Base-by-base conservation (phyloP, 2,797 vertebrate genomes). In the Hypotaenidia okinawae region DNA sequence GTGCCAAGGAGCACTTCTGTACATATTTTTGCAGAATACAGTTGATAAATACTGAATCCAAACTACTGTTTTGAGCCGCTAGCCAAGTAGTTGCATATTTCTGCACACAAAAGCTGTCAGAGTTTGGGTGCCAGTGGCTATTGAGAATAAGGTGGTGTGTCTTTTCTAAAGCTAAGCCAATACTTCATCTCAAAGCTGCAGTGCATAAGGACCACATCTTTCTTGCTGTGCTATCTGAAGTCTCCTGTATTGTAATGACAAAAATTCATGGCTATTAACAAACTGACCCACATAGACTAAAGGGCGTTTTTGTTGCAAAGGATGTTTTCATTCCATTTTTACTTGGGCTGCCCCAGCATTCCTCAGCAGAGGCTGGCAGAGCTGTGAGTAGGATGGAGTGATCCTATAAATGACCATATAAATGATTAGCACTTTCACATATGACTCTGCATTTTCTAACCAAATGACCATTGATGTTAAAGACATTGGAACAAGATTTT, bases 401-500 rank as follows among this genome's bases (percentile, higher is more conserved):
- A 82, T 93, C 80, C 86, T 91, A 37, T 90, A 87, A 87, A 67
- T 74, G 55, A 90, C 59, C 35, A 43, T 23, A 47, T 47, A 47
- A 11, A 23, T 54, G 67, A 63, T 94, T 84, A 88, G 88, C 76
- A 76, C 33, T 95, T 92, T 89, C 73, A 73, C 86, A 87, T 94
- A 86, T 88, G 25, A 76, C 43, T 93, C 43, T 68, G 80, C 67
- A 19, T 94, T 95, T 96, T 94, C 41, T 35, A 58, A 77, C 52
- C 35, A 76, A 90, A 90, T 90, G 69, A 69, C 69, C 76, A 87
- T 47, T 79, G 91, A 95, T 86, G 73, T 6, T 1, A 94, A 91
- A 87, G 91, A 72, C 52, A 63, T 33, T 52, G 80, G 43, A 94
- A 95, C 87, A 89, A 77, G 90, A 72, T 91, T 95, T 91, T 95